Evolutionary conservation across 2,113 vertebrate species (phyloP).

Genomic region (Megatriorchis doriae): DNA sequence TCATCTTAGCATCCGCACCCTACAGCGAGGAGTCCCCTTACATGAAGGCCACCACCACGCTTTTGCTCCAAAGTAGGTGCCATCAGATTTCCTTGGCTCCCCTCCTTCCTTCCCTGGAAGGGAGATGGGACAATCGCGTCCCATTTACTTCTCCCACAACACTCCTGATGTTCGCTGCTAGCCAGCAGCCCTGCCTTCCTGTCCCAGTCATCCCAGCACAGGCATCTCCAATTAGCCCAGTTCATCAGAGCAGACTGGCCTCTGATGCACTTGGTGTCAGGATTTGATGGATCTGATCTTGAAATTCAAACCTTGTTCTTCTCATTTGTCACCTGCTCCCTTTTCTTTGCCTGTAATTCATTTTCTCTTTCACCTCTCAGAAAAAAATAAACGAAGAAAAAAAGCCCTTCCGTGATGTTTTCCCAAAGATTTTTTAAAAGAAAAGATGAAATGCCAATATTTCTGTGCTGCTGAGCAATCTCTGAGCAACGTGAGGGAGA

Average conservation of each 20-base stretch:
- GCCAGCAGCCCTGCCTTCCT: neutral
- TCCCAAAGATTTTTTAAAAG: neutral
- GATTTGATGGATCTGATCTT: constrained; percentile 7
- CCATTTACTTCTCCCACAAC: neutral
- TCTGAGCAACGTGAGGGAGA: neutral
- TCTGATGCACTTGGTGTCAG: fast-evolving
- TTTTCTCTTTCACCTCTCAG: neutral
- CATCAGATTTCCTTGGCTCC: neutral
- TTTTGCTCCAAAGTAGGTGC: neutral
- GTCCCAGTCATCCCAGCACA: neutral
- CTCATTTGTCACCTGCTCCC: neutral
- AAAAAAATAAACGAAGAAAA: too few species aligned
- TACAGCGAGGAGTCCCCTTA: neutral
- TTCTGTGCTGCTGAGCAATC: neutral
- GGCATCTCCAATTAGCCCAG: neutral
- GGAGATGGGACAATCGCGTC: fast-evolving
- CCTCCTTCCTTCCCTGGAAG: neutral
- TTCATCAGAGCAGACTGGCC: neutral
- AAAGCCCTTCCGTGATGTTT: neutral
- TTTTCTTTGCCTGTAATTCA: neutral
- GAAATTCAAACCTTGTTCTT: neutral
- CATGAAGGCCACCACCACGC: neutral
- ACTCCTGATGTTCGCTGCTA: neutral
- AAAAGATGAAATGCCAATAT: neutral
- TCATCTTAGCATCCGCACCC: neutral